A percentile compares a stretch with the other conserved stretches of the same genome.
Evolutionary conservation across 2,888 invertebrate genomes (phyloP).

Genomic region (Drosophila mimica): DNA sequence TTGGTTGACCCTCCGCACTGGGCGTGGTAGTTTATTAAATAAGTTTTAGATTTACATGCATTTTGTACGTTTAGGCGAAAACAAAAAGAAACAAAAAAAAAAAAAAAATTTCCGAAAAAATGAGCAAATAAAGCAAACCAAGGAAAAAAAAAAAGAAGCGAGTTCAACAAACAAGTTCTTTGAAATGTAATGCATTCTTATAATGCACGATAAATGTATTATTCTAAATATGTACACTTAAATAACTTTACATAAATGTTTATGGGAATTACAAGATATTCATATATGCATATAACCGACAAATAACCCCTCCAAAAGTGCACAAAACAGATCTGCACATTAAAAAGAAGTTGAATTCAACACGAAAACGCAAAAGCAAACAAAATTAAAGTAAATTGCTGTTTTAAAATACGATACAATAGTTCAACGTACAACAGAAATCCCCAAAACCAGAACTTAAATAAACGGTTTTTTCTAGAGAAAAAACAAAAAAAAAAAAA

Average conservation of each 20-base stretch:
- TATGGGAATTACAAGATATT: slow-evolving; percentile 41
- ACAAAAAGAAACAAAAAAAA: slow-evolving; percentile 11
- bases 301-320: slow-evolving; percentile 49
- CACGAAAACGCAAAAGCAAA: slow-evolving; percentile 10
- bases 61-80: slow-evolving; percentile 69
- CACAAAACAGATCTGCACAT: slow-evolving; percentile 25
- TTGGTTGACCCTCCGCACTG: slow-evolving; percentile 21
- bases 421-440: slow-evolving; percentile 25
- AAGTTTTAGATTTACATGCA: slow-evolving; percentile 74
- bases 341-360: slow-evolving; percentile 40
- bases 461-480: slow-evolving; percentile 76
- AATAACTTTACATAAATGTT: slow-evolving; percentile 39
- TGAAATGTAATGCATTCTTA: slow-evolving; percentile 28
- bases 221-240: slow-evolving; percentile 37
- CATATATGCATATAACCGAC: slow-evolving; percentile 27
- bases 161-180: slow-evolving; percentile 10
- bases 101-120: not conserved
- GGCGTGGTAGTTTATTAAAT: slow-evolving; percentile 58
- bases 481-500: slow-evolving; percentile 64
- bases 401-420: slow-evolving; percentile 38
- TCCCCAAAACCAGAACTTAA: slow-evolving; percentile 35
- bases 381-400: slow-evolving; percentile 24
- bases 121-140: slow-evolving; percentile 9
- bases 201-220: slow-evolving; percentile 39
- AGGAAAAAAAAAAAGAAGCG: slow-evolving; percentile 2